These are phyloP conservation scores for Cranoglanis bouderius DNA, from an alignment of 2,113 vertebrate genomes.

Conservation along the genomic window DNA sequence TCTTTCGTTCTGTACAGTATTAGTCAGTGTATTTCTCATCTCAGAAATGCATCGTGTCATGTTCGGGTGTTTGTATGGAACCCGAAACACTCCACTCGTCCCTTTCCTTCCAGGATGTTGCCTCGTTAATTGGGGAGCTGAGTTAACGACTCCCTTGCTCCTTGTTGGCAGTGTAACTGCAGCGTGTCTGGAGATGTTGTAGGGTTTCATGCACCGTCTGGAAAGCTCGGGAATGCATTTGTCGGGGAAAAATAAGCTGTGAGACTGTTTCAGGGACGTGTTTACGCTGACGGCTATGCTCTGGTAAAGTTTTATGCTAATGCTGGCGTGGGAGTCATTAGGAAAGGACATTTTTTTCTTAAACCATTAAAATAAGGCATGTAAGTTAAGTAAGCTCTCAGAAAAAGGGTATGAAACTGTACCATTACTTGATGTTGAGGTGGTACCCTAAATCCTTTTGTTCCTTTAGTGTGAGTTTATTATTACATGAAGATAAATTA, in stretches of 20 bases:
- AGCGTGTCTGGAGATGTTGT: constrained; percentile 62
- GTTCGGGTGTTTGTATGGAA: constrained; percentile 46
- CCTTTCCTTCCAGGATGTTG: constrained; percentile 61
- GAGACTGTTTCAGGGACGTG: background rate
- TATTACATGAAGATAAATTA: background rate
- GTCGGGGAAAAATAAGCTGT: background rate
- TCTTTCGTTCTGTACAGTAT: background rate
- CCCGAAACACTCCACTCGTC: constrained; percentile 53
- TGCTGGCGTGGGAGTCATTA: background rate
- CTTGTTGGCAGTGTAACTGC: constrained; percentile 66
- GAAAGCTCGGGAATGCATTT: constrained; percentile 11
- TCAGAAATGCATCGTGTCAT: constrained; percentile 31
- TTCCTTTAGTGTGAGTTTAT: background rate
- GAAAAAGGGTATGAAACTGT: background rate
- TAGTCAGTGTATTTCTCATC: constrained; percentile 1
- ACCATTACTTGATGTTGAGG: background rate
- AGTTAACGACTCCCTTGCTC: constrained; percentile 72
- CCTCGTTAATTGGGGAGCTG: constrained; percentile 71
- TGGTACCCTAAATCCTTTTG: background rate
- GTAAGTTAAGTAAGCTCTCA: background rate
- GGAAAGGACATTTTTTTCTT: background rate
- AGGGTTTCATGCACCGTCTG: constrained; percentile 58
- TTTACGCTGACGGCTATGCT: background rate
- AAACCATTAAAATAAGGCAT: background rate
- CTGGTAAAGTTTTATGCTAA: background rate